Conservation (phyloP, 2,113 vertebrate species). For the Calyptomena viridis region DNA sequence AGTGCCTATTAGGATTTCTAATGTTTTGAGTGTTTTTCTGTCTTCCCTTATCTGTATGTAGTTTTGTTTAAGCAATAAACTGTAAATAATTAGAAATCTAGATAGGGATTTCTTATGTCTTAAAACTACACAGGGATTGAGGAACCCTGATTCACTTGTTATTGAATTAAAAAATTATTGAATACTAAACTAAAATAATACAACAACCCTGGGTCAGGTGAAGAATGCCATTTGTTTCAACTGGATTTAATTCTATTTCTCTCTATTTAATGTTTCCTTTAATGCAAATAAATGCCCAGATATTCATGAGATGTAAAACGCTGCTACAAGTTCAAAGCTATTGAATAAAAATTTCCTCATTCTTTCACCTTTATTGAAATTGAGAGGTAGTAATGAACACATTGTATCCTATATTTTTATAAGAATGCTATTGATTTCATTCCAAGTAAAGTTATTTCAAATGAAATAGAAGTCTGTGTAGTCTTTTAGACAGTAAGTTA, state of each 20-base stretch:
- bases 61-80: neutral
- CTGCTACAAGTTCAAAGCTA: neutral
- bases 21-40: neutral
- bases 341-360: neutral
- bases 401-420: neutral
- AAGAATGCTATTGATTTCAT: neutral
- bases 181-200: neutral
- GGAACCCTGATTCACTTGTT: neutral
- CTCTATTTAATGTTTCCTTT: neutral
- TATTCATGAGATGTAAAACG: neutral
- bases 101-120: neutral
- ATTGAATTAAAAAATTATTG: neutral
- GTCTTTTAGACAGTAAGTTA: neutral
- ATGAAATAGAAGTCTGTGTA: neutral
- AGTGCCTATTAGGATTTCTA: neutral
- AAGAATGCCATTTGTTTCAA: neutral
- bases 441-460: neutral
- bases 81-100: neutral
- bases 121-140: neutral
- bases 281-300: neutral
- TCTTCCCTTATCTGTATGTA: neutral
- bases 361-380: neutral
- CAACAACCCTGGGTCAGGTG: neutral
- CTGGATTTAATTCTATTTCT: neutral
- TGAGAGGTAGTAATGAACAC: neutral